Evolutionary conservation across 2,113 vertebrate species (phyloP), one percentile per base, ranked within the genome.

Genomic region (Tichodroma muraria): DNA sequence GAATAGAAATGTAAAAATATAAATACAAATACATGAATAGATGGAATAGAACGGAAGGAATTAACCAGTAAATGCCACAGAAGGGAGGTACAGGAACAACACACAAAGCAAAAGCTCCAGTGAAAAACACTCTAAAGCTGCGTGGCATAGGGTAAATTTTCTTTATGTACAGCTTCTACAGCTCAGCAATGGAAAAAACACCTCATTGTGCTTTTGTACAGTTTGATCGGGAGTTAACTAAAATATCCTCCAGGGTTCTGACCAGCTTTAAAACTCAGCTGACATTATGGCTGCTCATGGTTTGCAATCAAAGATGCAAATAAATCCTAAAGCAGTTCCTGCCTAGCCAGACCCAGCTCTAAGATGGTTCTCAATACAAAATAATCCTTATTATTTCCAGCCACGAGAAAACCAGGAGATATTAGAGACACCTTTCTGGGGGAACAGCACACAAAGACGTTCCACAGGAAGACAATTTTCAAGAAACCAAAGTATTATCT

Each of bases 91-190:
- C 20, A 60, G 22, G 22, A 72, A 22, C 42, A 45, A 6, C 5
- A 33, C 15, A 25, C 19, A 30, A 3, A 7, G 16, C 40, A 89
- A 44, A 69, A 80, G 11, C 20, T 56, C 19, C 53, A 31, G 22
- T 1, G 11, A 37, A 56, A 35, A 83, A 6, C 40, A 6, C 0
- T 0, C 1, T 5, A 53, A 65, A 83, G 13, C 25, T 37, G 6
- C 1, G 2, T 2, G 13, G 8, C 17, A n/a, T 0, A 5, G 18
- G n/a, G 13, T 23, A 75, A 66, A 40, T 52, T 16, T 38, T 33
- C 30, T 71, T 79, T 21, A 23, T 4, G 1, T 5, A 5, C 60
- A 54, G 27, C n/a, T 60, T 11, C 54, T 38, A 18, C 37, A 63
- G 75, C 40, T 73, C 59, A 64, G 16, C 42, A 18, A 20, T 3